Conservation (phyloP, 2,113 vertebrate genomes). For the Lucifuga dentata region DNA sequence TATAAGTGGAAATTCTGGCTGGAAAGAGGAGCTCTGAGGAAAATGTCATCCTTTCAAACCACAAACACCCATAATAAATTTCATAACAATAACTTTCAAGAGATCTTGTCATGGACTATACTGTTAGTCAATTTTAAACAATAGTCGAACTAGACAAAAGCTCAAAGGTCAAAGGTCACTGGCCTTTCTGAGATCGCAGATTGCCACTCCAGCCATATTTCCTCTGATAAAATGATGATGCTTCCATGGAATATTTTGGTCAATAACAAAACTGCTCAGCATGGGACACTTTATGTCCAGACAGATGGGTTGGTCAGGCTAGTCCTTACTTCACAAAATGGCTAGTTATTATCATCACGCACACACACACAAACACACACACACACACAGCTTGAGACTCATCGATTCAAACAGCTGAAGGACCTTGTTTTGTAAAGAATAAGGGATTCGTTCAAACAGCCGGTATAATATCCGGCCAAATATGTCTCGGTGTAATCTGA, state of each 20-base stretch:
- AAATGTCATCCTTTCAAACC: too few relatives aligned
- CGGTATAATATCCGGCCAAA: conserved; percentile 7
- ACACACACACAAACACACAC: conserved; percentile 1
- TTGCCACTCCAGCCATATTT: not conserved
- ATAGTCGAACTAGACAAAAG: too few relatives aligned
- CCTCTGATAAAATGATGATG: not conserved
- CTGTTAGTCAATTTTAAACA: too few relatives aligned
- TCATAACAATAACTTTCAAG: too few relatives aligned
- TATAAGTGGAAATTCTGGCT: too few relatives aligned
- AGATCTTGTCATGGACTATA: too few relatives aligned
- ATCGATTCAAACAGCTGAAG: conserved; percentile 39
- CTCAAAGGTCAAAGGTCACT: not conserved
- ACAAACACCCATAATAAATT: too few relatives aligned
- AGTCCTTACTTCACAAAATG: conserved; percentile 8
- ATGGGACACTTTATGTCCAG: conserved; percentile 17
- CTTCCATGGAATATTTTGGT: conserved; percentile 1
- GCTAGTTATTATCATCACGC: conserved; percentile 23
- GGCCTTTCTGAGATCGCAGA: not conserved
- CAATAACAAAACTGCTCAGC: not conserved
- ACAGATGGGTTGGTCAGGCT: conserved; percentile 14
- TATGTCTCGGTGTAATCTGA: conserved; percentile 8
- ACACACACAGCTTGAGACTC: conserved; percentile 14
- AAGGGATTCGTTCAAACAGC: conserved; percentile 21
- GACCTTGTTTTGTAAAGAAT: conserved; percentile 34
- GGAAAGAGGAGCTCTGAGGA: too few relatives aligned